Evolutionary conservation across 2,797 vertebrate species (phyloP), one percentile per base, ranked within the genome.

Genomic region (Tragopan temminckii): DNA sequence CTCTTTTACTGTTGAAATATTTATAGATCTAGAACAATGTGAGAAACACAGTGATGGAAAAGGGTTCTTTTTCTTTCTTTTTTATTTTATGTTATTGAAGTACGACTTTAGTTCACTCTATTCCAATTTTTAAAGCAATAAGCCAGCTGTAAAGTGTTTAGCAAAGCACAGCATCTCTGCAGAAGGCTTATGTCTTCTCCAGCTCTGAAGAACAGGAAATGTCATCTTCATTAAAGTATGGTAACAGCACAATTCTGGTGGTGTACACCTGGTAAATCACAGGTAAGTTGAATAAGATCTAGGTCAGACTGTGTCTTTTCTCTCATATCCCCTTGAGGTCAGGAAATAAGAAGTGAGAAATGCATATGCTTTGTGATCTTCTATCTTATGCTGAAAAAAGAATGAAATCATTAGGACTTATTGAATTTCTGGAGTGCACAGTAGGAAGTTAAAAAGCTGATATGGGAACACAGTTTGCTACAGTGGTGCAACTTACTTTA

Each of bases 291-390:
- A 63, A 57, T 69, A 43, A 66, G 5, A 1, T 43, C 11, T 81
- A 12, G 31, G 29, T 94, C 7, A 7, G 1, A 1, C 33, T 66
- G 14, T n/a, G 15, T 67, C 23, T 79, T 59, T 70, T 43, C 13
- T 13, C 7, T 75, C 16, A 27, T 70, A 27, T 17, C 4, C 11
- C 25, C 5, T 27, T 8, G 7, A 70, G 38, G 11, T 46, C 11
- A 52, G 24, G 29, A 63, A 62, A 1, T n/a, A 61, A 36, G 48
- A 62, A 66, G 62, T 85, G 57, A 59, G 21, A 75, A 77, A 58
- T 40, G 25, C 0, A 1, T 62, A 15, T 5, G 27, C 0, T 24
- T 5, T 75, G 33, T 79, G 27, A 67, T 15, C n/a, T 86, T 1
- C 0, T 75, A 63, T 55, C 83, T 84, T 79, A 40, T 58, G 24